Base-by-base conservation (phyloP, 2,888 invertebrate species). In the Tubulanus polymorphus region DNA sequence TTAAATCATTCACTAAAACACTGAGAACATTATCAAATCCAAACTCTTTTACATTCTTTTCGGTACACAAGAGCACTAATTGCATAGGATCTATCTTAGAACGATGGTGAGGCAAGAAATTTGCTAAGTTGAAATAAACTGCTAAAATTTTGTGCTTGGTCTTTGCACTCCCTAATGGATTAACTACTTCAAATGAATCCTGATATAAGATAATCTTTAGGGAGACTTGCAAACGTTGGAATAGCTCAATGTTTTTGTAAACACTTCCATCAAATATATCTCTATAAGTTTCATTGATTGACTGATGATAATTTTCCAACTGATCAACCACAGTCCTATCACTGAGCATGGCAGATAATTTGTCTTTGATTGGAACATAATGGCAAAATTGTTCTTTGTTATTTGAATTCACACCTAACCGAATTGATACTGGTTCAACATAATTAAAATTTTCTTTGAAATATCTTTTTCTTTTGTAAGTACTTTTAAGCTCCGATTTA, bases 111-210 rank as follows among this genome's bases (percentile, higher is more conserved):
- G 55, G 32, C 12, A 18, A 45, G 8, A 58, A 28, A 53, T 58
- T 32, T 6, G 20, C 49, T 30, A 58, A 29, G 6, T 29, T 54
- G 37, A 53, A 59, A 55, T 59, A 59, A 10, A 59, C 54, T 2
- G 51, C 59, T 12, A 57, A 45, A 12, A 51, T 41, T 37, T 59
- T 57, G 47, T 59, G 59, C 32, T 58, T 59, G 23, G 35, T 55
- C 28, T 55, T 60, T 18, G 54, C 59, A 27, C 49, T 48, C 3
- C 59, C 59, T 5, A 59, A 27, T 25, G 58, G 59, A 50, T 59
- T 54, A 3, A 48, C 51, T 23, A 59, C 50, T 47, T 59, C 59
- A 59, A 59, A 59, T 48, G 46, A 6, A 51, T 60, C 58, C 28
- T 54, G 48, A 41, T 41, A 41, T 25, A 25, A n/a, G 30, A 52